phyloP scores from a whole-genome alignment of 1,140 invertebrate species.

The Anastrepha ludens region DNA sequence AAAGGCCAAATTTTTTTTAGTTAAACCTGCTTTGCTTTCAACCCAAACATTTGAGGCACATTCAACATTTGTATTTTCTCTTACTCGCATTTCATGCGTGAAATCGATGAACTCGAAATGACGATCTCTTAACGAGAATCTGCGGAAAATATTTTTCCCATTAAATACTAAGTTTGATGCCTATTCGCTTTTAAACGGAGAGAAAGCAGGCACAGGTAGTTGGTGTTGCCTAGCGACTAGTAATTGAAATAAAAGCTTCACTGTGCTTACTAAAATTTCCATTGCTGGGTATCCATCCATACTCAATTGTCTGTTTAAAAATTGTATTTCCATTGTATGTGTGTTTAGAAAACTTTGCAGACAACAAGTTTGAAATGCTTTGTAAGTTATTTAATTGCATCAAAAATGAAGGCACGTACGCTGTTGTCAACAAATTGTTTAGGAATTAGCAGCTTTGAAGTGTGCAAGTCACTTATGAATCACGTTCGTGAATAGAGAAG shows the following conservation, averaged over 20 bases:
- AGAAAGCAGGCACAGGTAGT: too few relatives aligned
- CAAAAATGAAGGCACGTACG: background rate
- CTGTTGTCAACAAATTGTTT: conserved; percentile 20
- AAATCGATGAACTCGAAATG: too few relatives aligned
- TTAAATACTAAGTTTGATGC: too few relatives aligned
- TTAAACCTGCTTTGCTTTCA: too few relatives aligned
- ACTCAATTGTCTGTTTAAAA: background rate
- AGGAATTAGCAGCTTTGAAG: background rate
- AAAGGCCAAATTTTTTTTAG: too few relatives aligned
- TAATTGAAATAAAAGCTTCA: background rate
- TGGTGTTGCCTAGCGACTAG: background rate
- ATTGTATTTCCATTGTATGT: background rate
- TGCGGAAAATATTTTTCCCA: too few relatives aligned
- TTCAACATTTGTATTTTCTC: too few relatives aligned
- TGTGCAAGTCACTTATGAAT: background rate
- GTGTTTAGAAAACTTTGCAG: conserved; percentile 17
- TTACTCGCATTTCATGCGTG: too few relatives aligned
- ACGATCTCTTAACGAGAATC: too few relatives aligned
- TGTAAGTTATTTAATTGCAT: conserved; percentile 21
- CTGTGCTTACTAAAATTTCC: too few relatives aligned
- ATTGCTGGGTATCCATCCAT: background rate
- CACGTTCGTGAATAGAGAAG: background rate
- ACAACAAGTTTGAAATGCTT: background rate
- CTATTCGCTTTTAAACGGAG: too few relatives aligned
- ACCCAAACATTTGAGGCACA: too few relatives aligned